A percentile compares a stretch with the other conserved stretches of the same genome.
Conservation (phyloP, 2,113 vertebrate species). For the Vulpes ferrilata region DNA sequence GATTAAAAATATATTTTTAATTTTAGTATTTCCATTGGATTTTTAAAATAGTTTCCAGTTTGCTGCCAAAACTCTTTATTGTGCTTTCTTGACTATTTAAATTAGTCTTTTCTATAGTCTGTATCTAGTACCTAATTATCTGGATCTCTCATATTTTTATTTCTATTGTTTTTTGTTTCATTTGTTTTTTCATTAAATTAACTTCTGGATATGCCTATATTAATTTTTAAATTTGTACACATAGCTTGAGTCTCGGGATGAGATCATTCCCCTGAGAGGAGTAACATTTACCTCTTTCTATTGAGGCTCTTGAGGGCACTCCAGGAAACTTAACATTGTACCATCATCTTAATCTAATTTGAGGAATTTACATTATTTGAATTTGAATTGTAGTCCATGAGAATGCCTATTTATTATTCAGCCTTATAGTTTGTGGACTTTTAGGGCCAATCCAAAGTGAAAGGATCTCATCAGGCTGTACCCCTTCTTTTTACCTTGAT, state of each 20-base stretch:
- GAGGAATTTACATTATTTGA: not conserved
- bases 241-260: not conserved
- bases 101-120: not conserved
- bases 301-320: not conserved
- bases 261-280: not conserved
- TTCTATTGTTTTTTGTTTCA: not conserved
- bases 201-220: not conserved
- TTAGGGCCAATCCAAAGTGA: not conserved
- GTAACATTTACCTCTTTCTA: not conserved
- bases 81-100: not conserved
- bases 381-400: not conserved
- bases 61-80: not conserved
- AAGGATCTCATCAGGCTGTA: not conserved
- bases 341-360: not conserved
- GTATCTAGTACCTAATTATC: not conserved
- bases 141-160: not conserved
- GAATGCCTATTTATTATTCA: not conserved
- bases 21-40: not conserved
- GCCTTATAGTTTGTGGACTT: not conserved
- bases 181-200: not conserved
- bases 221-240: not conserved
- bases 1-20: not conserved
- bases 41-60: not conserved
- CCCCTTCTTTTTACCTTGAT: not conserved
- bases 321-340: not conserved